Conservation (phyloP, 30 jellyfish, hydroid and myxozoan species). For the Nemopilema nomurai region DNA sequence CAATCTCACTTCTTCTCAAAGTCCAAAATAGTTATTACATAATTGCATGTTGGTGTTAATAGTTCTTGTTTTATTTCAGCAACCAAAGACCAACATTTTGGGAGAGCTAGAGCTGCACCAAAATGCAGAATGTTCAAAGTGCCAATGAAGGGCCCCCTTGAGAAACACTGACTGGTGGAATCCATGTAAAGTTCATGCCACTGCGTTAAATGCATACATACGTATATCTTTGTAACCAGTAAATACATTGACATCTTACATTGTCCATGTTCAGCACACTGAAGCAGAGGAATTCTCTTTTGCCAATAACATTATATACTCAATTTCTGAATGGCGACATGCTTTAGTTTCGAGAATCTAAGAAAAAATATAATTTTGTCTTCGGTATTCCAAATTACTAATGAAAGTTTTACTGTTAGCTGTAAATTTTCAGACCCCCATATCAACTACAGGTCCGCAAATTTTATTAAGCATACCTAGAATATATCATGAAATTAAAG, state of each 20-base stretch:
- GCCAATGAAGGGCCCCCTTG: not conserved
- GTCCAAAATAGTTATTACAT: no score
- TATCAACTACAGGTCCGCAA: not conserved
- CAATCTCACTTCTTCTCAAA: not conserved
- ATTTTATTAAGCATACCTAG: not conserved
- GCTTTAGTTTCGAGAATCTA: not conserved
- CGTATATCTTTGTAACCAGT: not conserved
- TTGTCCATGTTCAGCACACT: not conserved
- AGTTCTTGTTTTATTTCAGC: not conserved
- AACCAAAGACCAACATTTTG: not conserved
- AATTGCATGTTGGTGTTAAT: not conserved
- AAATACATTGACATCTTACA: not conserved
- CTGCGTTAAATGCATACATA: not conserved
- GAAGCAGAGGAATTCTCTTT: not conserved
- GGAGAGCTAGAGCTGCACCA: not conserved
- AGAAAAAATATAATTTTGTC: not conserved
- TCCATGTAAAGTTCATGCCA: no score
- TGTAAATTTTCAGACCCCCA: not conserved
- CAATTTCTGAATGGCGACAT: not conserved
- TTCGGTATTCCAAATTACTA: not conserved
- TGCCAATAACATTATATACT: not conserved
- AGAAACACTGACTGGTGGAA: not conserved
- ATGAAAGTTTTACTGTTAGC: not conserved
- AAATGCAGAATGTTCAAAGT: not conserved
- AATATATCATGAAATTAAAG: not conserved